Evolutionary conservation across 2,113 vertebrate genomes (phyloP).

Genomic region (Hystrix cristata): DNA sequence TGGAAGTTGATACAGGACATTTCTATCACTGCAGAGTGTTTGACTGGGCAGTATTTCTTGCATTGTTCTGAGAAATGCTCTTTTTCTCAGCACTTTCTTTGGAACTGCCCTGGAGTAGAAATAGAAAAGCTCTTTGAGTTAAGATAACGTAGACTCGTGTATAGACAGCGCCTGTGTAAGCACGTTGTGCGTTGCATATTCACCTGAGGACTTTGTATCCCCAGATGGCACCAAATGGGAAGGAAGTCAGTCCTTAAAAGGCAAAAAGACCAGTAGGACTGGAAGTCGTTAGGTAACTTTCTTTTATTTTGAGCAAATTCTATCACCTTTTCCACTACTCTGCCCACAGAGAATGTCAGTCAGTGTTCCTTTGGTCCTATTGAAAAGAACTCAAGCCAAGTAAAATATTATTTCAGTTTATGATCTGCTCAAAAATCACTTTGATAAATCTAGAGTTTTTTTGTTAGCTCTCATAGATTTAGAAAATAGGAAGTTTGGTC

Average conservation of each 20-base stretch:
- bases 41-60: fast-evolving
- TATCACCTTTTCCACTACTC: neutral
- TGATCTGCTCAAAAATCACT: conserved; percentile 42
- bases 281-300: neutral
- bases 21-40: neutral
- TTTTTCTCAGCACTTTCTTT: neutral
- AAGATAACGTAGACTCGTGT: neutral
- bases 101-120: neutral
- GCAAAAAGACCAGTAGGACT: neutral
- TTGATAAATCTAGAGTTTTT: conserved; percentile 24
- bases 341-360: neutral
- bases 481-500: conserved; percentile 46
- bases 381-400: conserved; percentile 39
- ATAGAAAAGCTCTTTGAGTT: neutral
- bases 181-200: neutral
- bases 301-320: neutral
- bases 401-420: conserved; percentile 48
- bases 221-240: neutral
- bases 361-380: neutral
- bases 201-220: neutral
- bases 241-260: neutral
- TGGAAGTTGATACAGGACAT: neutral
- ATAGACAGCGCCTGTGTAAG: neutral
- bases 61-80: neutral
- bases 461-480: conserved; percentile 44